Base-by-base conservation (phyloP, 1,140 invertebrate genomes). In the Phenacoccus solenopsis region DNA sequence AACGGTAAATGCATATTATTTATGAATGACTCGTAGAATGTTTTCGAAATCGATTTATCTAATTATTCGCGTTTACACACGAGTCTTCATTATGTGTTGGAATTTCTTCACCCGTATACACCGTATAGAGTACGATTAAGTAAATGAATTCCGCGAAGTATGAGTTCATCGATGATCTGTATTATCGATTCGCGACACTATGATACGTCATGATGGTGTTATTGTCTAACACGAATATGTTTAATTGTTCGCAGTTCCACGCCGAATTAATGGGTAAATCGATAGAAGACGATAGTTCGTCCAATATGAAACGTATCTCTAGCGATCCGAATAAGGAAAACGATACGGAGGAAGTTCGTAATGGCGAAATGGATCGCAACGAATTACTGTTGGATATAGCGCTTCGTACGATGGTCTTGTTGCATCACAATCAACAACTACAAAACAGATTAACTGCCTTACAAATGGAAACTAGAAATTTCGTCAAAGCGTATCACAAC, bases 391-490 rank as follows among this genome's bases (percentile, higher is more conserved):
- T 82, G n/a, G 78, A 77, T 68, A 81, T 82, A 25, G 78, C 81
- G 0, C 69, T 79, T n/a, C 77, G 79, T 21, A 83, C 82, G 2
- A 77, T 82, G 49, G 76, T 76, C n/a, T 75, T 83, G 9, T 75
- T 82, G 24, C 76, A 77, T 56, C 76, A 79, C n/a, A 83, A 82
- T 73, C 77, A 80, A 56, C 74, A 79, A 28, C 75, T 83, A 13
- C 81, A 82, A 67, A 76, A 76, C 38, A 77, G 75, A 25, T 75
- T 83, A 1, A 76, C 79, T 2, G 78, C 79, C 0, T 74, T 83
- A 10, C 76, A 79, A 68, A 75, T 72, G 7, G 81, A 83, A 71
- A 82, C 81, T 0, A 77, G 77, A 28, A 77, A 78, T 20, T 81
- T 81, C 68, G 77, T 82, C 21, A 71, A 76, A 25, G 79, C 81